Conservation (phyloP, 2,888 invertebrate species). For the Acanthosepion lycidas region DNA sequence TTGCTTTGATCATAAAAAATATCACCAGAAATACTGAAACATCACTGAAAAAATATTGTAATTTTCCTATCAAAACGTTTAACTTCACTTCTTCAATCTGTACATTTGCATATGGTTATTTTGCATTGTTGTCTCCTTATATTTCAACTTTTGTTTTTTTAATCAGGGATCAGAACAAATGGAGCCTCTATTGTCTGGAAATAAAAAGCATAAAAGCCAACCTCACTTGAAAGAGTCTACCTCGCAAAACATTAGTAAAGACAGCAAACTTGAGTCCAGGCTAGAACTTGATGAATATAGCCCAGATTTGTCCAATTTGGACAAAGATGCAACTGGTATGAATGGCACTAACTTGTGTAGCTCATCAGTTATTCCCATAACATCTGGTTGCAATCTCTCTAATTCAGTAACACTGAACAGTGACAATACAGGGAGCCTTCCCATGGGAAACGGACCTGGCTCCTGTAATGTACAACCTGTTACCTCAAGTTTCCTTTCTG, state of each 20-base stretch:
- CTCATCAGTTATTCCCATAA: neutral
- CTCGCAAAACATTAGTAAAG: neutral
- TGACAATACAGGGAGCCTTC: neutral
- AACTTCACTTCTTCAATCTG: neutral
- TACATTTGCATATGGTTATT: neutral
- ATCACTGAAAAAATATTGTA: too few relatives aligned
- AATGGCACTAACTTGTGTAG: neutral
- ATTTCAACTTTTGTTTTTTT: neutral
- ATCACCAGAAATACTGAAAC: too few relatives aligned
- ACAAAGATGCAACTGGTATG: neutral
- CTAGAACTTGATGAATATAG: neutral
- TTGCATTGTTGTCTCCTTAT: neutral
- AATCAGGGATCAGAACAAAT: constrained; percentile 43
- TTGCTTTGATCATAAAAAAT: neutral
- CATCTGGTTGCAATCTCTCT: neutral
- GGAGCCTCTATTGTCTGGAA: constrained; percentile 42
- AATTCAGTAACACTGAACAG: neutral
- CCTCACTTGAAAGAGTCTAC: constrained; percentile 37
- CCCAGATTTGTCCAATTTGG: neutral
- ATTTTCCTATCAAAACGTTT: too few relatives aligned
- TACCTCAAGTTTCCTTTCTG: constrained; percentile 25
- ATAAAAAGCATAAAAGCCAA: constrained; percentile 6
- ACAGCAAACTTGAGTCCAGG: neutral
- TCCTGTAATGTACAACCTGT: constrained; percentile 35
- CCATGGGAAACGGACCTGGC: neutral